Percentiles rank a stretch among this genome's conserved stretches.
Evolutionary conservation across 2,113 vertebrate genomes (phyloP).

Genomic region (Merops nubicus): DNA sequence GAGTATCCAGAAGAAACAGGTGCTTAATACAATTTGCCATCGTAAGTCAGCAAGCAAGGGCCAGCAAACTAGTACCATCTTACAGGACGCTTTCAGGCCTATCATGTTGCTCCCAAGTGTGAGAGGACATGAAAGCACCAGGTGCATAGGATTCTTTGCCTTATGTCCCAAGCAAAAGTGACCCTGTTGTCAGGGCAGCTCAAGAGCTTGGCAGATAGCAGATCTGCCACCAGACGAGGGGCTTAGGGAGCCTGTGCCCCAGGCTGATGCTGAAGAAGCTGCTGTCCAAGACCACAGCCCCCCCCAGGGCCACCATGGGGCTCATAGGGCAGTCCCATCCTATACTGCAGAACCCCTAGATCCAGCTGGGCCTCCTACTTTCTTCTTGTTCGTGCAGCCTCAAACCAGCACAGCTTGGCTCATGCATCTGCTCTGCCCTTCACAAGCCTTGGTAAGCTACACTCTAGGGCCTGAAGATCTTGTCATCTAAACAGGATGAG

Average conservation of each 20-base stretch:
- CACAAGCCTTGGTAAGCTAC: background rate
- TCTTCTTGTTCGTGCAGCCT: background rate
- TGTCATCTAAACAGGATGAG: background rate
- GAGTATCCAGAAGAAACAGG: background rate
- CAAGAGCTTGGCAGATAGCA: background rate
- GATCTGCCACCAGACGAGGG: background rate
- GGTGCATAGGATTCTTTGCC: accelerated
- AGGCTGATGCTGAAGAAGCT: background rate
- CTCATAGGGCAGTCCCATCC: background rate
- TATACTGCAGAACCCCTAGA: background rate
- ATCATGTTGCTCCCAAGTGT: background rate
- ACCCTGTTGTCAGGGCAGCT: background rate
- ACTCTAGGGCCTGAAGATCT: background rate
- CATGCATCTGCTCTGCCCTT: background rate
- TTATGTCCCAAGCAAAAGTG: background rate
- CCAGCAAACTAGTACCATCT: background rate
- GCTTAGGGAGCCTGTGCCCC: background rate
- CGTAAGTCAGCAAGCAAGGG: background rate
- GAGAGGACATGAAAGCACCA: background rate
- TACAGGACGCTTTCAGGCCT: background rate
- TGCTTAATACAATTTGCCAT: background rate
- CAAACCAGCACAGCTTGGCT: background rate
- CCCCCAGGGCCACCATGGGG: background rate
- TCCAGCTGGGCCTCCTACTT: background rate
- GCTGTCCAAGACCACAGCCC: background rate